These are phyloP conservation scores for Keiferia lycopersicella DNA, from an alignment of 2,888 invertebrate genomes.

Conservation along the genomic window DNA sequence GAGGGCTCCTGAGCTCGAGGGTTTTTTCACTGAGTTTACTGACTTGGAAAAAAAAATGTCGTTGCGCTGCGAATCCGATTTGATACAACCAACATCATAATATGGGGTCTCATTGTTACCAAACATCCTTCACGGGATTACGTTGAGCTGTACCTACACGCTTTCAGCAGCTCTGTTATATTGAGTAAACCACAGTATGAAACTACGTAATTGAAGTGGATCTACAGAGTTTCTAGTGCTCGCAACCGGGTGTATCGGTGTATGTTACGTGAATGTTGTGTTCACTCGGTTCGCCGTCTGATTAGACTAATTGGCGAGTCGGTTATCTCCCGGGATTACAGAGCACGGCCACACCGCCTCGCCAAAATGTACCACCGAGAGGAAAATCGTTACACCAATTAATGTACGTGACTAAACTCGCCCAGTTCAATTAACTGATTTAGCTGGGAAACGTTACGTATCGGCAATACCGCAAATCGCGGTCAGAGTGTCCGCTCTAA, in stretches of 20 bases:
- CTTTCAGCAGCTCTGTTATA: not conserved
- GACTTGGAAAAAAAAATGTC: not conserved
- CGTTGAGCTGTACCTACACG: not conserved
- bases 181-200: no score
- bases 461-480: slow-evolving; percentile 4
- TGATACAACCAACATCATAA: not conserved
- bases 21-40: not conserved
- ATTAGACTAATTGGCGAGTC: slow-evolving; percentile 26
- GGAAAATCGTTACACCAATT: slow-evolving; percentile 17
- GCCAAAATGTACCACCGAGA: slow-evolving; percentile 2
- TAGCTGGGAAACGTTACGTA: slow-evolving; percentile 12
- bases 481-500: not conserved
- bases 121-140: no score
- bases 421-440: slow-evolving; percentile 12
- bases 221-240: not conserved
- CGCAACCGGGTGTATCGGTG: slow-evolving; percentile 5
- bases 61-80: not conserved
- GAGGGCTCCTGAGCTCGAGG: slow-evolving; percentile 12
- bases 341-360: slow-evolving; percentile 4
- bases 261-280: slow-evolving; percentile 17
- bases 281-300: slow-evolving; percentile 23
- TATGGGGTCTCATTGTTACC: no score
- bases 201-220: not conserved
- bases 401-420: slow-evolving; percentile 16
- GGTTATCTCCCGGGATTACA: slow-evolving; percentile 24